Base-by-base conservation (phyloP, 2,113 vertebrate species). In the Pelobates fuscus region DNA sequence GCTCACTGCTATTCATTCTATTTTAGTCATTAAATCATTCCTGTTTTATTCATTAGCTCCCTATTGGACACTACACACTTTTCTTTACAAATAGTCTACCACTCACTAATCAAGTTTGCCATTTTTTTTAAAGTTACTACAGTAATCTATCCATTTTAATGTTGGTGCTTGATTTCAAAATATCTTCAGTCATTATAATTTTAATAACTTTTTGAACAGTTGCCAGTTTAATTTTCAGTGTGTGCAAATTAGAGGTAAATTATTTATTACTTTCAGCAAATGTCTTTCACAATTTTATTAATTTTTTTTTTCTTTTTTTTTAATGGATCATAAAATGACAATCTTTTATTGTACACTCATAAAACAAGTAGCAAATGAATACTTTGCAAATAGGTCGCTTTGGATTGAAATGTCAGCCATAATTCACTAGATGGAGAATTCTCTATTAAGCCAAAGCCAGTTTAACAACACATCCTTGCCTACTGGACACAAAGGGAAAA, bases 211-310 rank as follows among this genome's bases (percentile, higher is more conserved):
- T 88, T 85, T 87, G 86, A 89, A 80, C 80, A 83, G 83, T 87
- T 87, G 82, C 82, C 85, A 86, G 78, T 83, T 88, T 86, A 86
- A 89, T 91, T 88, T 91, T 87, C 82, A 88, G 81, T 82, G 78
- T 0, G 57, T 83, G 79, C 80, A 89, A 88, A 89, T 85, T 83
- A 67, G 78, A 90, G 82, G 81, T 84, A 87, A 90, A 87, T 90
- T 88, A 90, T 91, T 87, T 91, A 91, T 87, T 86, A 77, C 80
- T 87, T 86, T 70, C 52, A 87, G 83, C 76, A 86, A 92, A 87
- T 86, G 79, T 77, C 86, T 89, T 89, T 85, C 81, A 88, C 54
- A 82, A 82, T 87, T 90, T 88, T 85, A 87, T 85, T 89, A 88
- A 88, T 87, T 80, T 86, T 77, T 76, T 75, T 88, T 88, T 83